Conservation (phyloP, 2,888 invertebrate species). For the Vandiemenella viatica region DNA sequence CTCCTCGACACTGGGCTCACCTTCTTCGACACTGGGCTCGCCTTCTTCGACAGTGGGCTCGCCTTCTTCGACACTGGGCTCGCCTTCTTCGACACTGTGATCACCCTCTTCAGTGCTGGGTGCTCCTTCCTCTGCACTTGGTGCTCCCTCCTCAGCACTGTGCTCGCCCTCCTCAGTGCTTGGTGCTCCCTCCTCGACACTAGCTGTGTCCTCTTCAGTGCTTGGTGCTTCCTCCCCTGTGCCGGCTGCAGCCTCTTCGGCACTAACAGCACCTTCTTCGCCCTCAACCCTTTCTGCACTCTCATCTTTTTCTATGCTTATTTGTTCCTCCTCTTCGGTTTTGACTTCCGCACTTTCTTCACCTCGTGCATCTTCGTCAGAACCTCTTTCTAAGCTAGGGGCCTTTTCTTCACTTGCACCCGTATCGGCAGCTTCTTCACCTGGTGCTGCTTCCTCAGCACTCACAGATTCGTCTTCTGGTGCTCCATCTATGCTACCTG, state of each 20-base stretch:
- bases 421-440: neutral
- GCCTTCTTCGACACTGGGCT: constrained; percentile 27
- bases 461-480: neutral
- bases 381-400: neutral
- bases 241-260: constrained; percentile 19
- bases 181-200: constrained; percentile 26
- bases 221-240: constrained; percentile 15
- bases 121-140: constrained; percentile 28
- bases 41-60: constrained; percentile 22
- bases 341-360: constrained; percentile 13
- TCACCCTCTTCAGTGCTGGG: constrained; percentile 17
- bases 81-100: constrained; percentile 22
- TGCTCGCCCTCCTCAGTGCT: constrained; percentile 16
- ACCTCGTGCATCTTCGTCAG: neutral
- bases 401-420: neutral
- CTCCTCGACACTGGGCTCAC: constrained; percentile 16
- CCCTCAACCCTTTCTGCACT: constrained; percentile 10
- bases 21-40: constrained; percentile 9
- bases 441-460: neutral
- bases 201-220: constrained; percentile 27
- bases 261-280: constrained; percentile 17
- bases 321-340: constrained; percentile 13
- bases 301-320: constrained; percentile 11
- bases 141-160: constrained; percentile 25
- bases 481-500: neutral